Conservation (phyloP, 2,797 vertebrate species). For the Dryobates pubescens region DNA sequence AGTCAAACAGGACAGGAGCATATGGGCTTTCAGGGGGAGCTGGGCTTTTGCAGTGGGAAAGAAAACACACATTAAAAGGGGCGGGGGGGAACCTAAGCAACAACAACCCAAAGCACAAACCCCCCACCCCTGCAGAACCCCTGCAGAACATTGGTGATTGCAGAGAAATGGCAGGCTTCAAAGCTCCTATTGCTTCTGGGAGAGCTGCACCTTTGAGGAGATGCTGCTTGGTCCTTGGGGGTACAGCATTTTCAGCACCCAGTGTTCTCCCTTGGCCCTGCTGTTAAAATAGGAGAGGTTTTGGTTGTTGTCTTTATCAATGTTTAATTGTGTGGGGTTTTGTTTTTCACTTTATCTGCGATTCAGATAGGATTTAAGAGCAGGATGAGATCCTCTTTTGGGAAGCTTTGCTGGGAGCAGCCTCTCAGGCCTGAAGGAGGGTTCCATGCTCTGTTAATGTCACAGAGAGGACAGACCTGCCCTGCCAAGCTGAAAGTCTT, state of each 20-base stretch:
- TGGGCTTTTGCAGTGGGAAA: slow-evolving; percentile 15
- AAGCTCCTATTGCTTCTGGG: slow-evolving; percentile 34
- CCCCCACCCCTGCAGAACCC: background rate
- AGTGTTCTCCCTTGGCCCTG: background rate
- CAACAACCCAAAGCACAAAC: background rate
- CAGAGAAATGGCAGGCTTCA: slow-evolving; percentile 33
- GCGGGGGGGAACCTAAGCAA: background rate
- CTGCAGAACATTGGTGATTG: slow-evolving; percentile 25
- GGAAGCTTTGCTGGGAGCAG: background rate
- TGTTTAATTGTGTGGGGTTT: background rate
- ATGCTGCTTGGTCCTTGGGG: background rate
- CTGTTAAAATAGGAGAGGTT: background rate
- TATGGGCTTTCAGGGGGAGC: slow-evolving; percentile 49
- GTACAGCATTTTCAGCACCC: background rate
- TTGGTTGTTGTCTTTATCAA: slow-evolving; percentile 1
- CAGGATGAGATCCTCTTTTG: background rate
- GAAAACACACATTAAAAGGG: background rate
- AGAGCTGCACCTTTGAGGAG: slow-evolving; percentile 9
- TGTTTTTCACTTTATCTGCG: background rate
- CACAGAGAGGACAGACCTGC: background rate
- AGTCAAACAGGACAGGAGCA: slow-evolving; percentile 65
- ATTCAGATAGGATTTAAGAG: background rate
- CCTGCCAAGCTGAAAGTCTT: background rate
- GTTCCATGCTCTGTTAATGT: fast-evolving
- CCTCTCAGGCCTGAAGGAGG: background rate